These are phyloP conservation scores for Drosophila pseudotakahashii DNA, from an alignment of 2,888 invertebrate genomes.

Conservation along the genomic window DNA sequence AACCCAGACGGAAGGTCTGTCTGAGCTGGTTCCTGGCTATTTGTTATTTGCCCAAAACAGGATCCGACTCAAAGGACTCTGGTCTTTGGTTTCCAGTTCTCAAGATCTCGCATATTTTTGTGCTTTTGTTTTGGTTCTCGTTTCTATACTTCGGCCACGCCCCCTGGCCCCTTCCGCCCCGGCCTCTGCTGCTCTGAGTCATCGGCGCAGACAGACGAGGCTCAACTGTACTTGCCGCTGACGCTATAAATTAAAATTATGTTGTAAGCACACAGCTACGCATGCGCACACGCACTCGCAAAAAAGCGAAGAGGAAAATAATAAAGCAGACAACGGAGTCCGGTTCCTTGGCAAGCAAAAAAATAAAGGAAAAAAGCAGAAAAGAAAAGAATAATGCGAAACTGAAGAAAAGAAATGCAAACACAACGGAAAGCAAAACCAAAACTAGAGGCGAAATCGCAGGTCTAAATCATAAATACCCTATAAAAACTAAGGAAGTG, in stretches of 20 bases:
- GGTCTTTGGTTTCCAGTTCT: conserved; percentile 5
- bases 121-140: conserved; percentile 74
- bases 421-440: conserved; percentile 26
- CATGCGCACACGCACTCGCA: conserved; percentile 31
- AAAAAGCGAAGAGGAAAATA: conserved; percentile 16
- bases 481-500: not conserved
- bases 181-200: conserved; percentile 20
- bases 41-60: conserved; percentile 18
- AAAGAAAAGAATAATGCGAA: conserved; percentile 11
- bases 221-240: conserved; percentile 71
- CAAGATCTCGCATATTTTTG: conserved; percentile 60
- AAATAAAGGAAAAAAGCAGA: conserved; percentile 1
- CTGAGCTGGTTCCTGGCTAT: conserved; percentile 1
- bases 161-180: not conserved
- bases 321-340: conserved; percentile 27
- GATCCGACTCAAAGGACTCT: conserved; percentile 16
- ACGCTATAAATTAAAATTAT: conserved; percentile 77
- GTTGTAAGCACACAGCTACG: conserved; percentile 66
- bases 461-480: not conserved
- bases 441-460: conserved; percentile 7
- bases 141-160: conserved; percentile 50
- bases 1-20: conserved; percentile 21
- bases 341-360: conserved; percentile 31
- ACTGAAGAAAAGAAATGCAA: conserved; percentile 22
- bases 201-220: conserved; percentile 42